Evolutionary conservation across 2,888 invertebrate species (phyloP), one percentile per base, ranked within the genome.

Genomic region (Chrysolina haemoptera): DNA sequence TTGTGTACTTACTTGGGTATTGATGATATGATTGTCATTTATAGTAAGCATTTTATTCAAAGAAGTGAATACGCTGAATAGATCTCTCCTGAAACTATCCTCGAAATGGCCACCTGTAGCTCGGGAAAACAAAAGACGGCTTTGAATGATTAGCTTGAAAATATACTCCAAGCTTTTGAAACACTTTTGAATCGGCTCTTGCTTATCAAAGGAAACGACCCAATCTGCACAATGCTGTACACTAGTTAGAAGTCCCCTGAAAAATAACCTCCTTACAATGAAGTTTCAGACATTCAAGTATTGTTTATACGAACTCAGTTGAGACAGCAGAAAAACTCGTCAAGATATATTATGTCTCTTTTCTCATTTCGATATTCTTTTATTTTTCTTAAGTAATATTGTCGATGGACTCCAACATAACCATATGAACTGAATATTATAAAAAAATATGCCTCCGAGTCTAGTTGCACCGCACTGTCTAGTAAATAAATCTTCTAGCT

Each of bases 131-230:
- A 97, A 85, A 50, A 95, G 87, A 8, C 96, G 90, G 55, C 97
- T 98, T 81, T 97, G 95, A 48, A 98, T 97, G 1, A 98, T 95
- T 82, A 98, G 92, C 78, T 97, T 95, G 88, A 98, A 96, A 80
- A 98, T 96, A 76, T 96, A 97, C 85, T 97, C 97, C 62, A 98
- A 89, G 0, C 97, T 96, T 71, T 95, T 93, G 75, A 97, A 95
- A 84, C 96, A 96, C 84, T 96, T 96, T 85, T 96, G 94, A 75
- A 97, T 95, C 0, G 96, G 94, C 83, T 97, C 96, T 76, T 96
- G 96, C 59, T 95, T 94, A 79, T 96, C 96, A 0, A 95, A 94
- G 14, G 94, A 94, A 9, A 94, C 93, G 40, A 95, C 95, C 90
- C 94, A 94, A 79, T 96, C 95, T 0, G 96, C 95, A 88, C 96